Evolutionary conservation across 2,797 vertebrate species (phyloP).

Genomic region (Pterois miles): DNA sequence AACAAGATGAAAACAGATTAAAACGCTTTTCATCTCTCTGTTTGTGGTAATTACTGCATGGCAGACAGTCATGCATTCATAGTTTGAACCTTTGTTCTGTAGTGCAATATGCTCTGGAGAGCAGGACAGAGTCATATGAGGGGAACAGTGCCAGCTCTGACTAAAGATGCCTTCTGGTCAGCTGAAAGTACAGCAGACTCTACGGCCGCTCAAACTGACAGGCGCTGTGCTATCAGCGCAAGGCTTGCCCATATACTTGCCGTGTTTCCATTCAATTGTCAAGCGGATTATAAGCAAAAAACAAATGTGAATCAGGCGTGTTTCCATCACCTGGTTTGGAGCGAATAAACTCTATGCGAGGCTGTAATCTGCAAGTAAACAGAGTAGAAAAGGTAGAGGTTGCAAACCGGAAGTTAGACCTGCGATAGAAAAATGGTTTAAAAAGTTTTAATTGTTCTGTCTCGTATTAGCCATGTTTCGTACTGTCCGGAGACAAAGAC

Average conservation of each 20-base stretch:
- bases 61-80: conserved; percentile 19
- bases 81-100: conserved; percentile 38
- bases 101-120: conserved; percentile 52
- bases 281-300: not conserved
- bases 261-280: not conserved
- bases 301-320: not conserved
- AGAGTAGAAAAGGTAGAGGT: not conserved
- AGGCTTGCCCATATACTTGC: not conserved
- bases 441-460: not conserved
- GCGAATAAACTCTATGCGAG: not conserved
- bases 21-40: conserved; percentile 15
- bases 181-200: conserved; percentile 33
- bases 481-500: not conserved
- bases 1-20: not conserved
- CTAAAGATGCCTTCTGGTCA: conserved; percentile 58
- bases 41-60: conserved; percentile 34
- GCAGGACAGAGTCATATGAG: conserved; percentile 31
- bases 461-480: not conserved
- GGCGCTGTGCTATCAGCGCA: conserved; percentile 7
- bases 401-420: not conserved
- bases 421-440: not conserved
- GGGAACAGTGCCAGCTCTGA: conserved; percentile 33
- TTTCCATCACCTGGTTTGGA: not conserved
- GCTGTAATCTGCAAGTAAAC: not conserved
- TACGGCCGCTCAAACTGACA: conserved; percentile 12